Evolutionary conservation across 2,797 vertebrate species (phyloP).

Genomic region (Chaetophractus vellerosus): DNA sequence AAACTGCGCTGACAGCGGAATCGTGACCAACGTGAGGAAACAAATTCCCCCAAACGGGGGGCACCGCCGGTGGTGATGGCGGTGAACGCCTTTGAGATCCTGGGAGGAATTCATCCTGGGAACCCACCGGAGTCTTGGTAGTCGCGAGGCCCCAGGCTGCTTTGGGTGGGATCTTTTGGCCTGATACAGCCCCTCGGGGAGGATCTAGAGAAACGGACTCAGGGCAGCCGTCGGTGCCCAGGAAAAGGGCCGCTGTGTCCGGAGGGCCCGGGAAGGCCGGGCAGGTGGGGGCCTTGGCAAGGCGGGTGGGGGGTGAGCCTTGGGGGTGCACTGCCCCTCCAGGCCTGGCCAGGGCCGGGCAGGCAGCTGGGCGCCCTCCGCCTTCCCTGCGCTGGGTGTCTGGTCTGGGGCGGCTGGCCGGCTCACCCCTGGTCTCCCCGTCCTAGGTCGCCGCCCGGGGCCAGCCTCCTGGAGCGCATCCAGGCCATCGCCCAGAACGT

Average conservation of each 20-base stretch:
- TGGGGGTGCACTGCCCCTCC: too few species aligned
- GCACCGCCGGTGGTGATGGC: background rate
- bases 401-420: fast-evolving
- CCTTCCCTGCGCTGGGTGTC: fast-evolving
- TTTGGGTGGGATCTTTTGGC: constrained; percentile 72
- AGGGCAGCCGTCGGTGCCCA: background rate
- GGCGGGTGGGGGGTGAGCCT: too few species aligned
- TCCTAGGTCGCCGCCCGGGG: constrained; percentile 92
- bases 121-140: constrained; percentile 71
- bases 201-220: background rate
- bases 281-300: too few species aligned
- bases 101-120: constrained; percentile 75
- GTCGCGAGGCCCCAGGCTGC: constrained; percentile 50
- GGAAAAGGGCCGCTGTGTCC: background rate
- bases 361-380: fast-evolving
- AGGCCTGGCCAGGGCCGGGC: too few species aligned
- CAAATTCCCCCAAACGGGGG: background rate
- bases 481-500: constrained; percentile 99
- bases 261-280: too few species aligned
- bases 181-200: background rate
- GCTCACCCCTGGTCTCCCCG: background rate
- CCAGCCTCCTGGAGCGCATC: constrained; percentile 95
- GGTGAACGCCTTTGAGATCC: constrained; percentile 74
- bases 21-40: background rate
- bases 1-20: background rate